Conservation (phyloP, 2,888 invertebrate genomes). For the Drosophila phalerata region DNA sequence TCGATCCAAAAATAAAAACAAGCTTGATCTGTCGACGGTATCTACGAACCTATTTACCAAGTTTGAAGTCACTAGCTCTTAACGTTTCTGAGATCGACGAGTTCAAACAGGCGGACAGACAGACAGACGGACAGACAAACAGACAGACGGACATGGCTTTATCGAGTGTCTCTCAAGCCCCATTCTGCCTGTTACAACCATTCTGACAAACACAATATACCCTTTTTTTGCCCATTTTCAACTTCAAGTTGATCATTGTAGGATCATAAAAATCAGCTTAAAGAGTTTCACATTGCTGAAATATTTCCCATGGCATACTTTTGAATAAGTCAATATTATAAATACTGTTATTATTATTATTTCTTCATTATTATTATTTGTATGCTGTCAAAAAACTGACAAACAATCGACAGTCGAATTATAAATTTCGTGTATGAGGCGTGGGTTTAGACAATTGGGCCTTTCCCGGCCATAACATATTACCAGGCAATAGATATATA, state of each 20-base stretch:
- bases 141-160: too few species aligned
- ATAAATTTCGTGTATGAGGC: constrained; percentile 17
- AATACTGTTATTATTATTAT: constrained; percentile 11
- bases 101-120: too few species aligned
- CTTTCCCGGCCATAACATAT: constrained; percentile 27
- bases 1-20: too few species aligned
- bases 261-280: constrained; percentile 1
- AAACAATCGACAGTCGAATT: constrained; percentile 14
- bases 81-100: too few species aligned
- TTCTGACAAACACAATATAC: too few species aligned
- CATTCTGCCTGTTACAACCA: too few species aligned
- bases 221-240: too few species aligned
- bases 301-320: constrained; percentile 22
- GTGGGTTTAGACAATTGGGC: constrained; percentile 32
- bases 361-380: constrained; percentile 8
- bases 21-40: too few species aligned
- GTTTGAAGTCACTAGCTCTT: too few species aligned
- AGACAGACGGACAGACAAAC: too few species aligned
- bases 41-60: too few species aligned
- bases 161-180: too few species aligned
- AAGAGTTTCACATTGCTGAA: neutral
- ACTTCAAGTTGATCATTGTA: neutral
- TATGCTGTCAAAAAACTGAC: neutral
- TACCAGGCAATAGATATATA: constrained; percentile 20
- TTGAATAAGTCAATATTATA: constrained; percentile 5